phyloP scores from a whole-genome alignment of 2,888 invertebrate species.

The Tanypteryx hageni region DNA sequence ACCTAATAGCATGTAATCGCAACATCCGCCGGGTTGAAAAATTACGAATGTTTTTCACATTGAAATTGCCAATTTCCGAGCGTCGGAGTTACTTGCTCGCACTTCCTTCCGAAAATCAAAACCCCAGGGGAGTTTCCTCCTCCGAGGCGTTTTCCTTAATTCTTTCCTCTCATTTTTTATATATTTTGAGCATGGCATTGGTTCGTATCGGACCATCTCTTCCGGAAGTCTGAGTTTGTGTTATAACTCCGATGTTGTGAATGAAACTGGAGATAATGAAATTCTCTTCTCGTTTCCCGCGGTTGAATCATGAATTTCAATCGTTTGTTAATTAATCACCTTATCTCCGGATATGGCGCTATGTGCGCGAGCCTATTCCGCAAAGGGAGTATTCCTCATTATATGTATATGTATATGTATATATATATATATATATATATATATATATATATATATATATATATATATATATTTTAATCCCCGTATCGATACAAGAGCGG shows the following conservation, averaged over 20 bases:
- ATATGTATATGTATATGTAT: too few species aligned
- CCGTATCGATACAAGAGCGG: too few species aligned
- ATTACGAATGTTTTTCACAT: conserved; percentile 11
- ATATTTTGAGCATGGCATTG: conserved; percentile 45
- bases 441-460: too few species aligned
- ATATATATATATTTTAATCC: too few species aligned
- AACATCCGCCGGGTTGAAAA: background rate
- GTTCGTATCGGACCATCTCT: conserved; percentile 42
- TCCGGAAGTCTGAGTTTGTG: conserved; percentile 52
- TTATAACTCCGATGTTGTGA: conserved; percentile 47
- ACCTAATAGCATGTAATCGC: conserved; percentile 35
- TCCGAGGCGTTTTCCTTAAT: background rate
- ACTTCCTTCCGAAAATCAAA: conserved; percentile 53
- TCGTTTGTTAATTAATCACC: conserved; percentile 20
- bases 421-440: too few species aligned
- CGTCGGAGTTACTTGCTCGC: background rate
- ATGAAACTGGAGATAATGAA: conserved; percentile 53
- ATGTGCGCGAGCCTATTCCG: background rate
- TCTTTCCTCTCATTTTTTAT: background rate
- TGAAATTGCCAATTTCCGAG: conserved; percentile 31
- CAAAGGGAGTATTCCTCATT: too few species aligned
- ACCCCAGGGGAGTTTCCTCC: conserved; percentile 22
- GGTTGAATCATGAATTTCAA: conserved; percentile 32
- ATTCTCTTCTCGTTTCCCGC: conserved; percentile 28
- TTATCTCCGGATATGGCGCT: conserved; percentile 30